phyloP scores from a whole-genome alignment of 2,888 invertebrate species.

The Trichopoda pennipes region DNA sequence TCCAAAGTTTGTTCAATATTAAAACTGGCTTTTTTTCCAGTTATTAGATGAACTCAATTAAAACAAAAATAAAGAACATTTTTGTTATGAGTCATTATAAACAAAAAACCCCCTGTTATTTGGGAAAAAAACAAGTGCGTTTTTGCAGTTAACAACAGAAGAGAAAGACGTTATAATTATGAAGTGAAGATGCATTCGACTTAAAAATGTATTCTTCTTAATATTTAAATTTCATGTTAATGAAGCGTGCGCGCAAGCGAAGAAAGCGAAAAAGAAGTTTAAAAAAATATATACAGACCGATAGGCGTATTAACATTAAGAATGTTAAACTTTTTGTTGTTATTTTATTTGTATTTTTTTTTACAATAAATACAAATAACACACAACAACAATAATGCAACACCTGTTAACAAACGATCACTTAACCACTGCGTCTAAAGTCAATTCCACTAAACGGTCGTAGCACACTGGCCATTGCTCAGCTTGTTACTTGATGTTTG shows the following conservation, averaged over 20 bases:
- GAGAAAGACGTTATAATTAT: background rate
- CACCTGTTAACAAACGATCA: slow-evolving; percentile 61
- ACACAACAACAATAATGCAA: slow-evolving; percentile 28
- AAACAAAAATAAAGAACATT: slow-evolving; percentile 16
- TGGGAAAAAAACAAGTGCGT: slow-evolving; percentile 22
- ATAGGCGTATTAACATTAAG: background rate
- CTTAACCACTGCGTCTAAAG: slow-evolving; percentile 1
- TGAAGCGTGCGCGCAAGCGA: slow-evolving; percentile 31
- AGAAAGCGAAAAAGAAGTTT: slow-evolving; percentile 46
- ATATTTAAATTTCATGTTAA: slow-evolving; percentile 19
- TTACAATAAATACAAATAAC: background rate
- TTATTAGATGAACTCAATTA: background rate
- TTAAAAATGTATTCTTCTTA: no score
- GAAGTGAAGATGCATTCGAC: background rate
- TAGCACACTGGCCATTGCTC: background rate
- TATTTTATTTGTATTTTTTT: background rate
- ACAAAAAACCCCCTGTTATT: slow-evolving; percentile 26
- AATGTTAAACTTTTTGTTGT: background rate
- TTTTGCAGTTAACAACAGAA: background rate
- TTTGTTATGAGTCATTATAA: slow-evolving; percentile 10
- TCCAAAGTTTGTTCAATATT: background rate
- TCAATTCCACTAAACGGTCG: slow-evolving; percentile 23
- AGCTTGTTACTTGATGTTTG: slow-evolving; percentile 12
- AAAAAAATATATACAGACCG: slow-evolving; percentile 2
- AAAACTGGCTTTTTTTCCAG: background rate